Percentiles rank a stretch among this genome's conserved stretches.
phyloP scores from a whole-genome alignment of 1,140 invertebrate genomes.

The Phymorhynchus buccinoides region DNA sequence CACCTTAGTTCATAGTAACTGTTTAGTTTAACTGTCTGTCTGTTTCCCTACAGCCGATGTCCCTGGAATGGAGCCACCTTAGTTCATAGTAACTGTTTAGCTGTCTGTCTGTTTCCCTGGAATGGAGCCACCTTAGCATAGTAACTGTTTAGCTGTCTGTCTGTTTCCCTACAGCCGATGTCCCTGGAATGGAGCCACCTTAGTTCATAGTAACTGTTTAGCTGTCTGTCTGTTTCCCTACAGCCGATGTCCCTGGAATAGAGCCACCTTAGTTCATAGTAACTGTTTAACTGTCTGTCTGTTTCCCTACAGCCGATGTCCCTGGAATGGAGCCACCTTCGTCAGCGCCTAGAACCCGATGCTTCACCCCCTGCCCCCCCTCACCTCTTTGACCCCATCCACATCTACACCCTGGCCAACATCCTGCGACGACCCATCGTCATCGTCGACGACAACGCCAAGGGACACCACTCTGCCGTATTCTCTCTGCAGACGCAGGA shows the following conservation, averaged over 20 bases:
- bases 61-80: no score
- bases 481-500: conserved; percentile 72
- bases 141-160: neutral
- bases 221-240: neutral
- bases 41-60: no score
- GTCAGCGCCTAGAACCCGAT: conserved; percentile 50
- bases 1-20: no score
- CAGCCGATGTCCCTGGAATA: neutral
- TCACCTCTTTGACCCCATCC: conserved; percentile 87
- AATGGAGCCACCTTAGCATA: no score
- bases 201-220: no score
- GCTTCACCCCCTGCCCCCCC: conserved; percentile 73
- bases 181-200: no score
- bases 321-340: conserved; percentile 62
- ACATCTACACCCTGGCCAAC: conserved; percentile 88
- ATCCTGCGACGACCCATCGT: conserved; percentile 87
- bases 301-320: conserved; percentile 50
- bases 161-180: no score
- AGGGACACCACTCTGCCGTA: conserved; percentile 75
- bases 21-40: no score
- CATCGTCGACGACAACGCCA: conserved; percentile 82
- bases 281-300: neutral
- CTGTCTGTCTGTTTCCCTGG: no score
- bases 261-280: neutral
- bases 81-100: no score